A percentile compares a stretch with the other conserved stretches of the same genome.
Evolutionary conservation across 2,113 vertebrate genomes (phyloP).

Genomic region (Amphiprion percula): DNA sequence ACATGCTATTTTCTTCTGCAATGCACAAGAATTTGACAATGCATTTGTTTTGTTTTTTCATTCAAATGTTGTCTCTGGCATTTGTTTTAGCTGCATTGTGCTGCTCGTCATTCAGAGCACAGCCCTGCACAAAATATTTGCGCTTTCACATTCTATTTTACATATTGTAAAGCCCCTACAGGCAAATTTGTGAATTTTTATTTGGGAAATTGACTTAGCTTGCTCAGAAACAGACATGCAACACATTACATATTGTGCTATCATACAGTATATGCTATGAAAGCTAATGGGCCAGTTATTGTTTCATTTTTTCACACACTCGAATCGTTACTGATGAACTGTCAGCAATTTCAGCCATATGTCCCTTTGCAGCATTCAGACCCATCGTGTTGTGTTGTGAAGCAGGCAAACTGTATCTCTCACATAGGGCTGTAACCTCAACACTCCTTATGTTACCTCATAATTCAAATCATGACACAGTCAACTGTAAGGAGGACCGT

Average conservation of each 20-base stretch:
- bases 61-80: neutral
- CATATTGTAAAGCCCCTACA: neutral
- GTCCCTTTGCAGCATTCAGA: neutral
- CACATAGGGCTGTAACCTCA: neutral
- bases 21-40: neutral
- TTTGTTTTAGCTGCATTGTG: neutral
- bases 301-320: neutral
- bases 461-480: neutral
- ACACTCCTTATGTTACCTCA: neutral
- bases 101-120: constrained; percentile 2
- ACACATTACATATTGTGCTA: neutral
- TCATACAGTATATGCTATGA: neutral
- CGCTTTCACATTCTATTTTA: neutral
- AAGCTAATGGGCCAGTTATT: neutral
- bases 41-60: neutral
- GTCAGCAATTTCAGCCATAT: neutral
- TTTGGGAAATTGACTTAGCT: neutral
- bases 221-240: neutral
- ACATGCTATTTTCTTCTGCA: neutral
- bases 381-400: neutral
- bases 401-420: neutral
- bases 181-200: neutral
- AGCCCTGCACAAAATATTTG: neutral
- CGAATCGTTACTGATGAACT: neutral
- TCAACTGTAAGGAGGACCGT: neutral